These are phyloP conservation scores for Anastrepha ludens DNA, from an alignment of 1,140 invertebrate species.

Conservation along the genomic window DNA sequence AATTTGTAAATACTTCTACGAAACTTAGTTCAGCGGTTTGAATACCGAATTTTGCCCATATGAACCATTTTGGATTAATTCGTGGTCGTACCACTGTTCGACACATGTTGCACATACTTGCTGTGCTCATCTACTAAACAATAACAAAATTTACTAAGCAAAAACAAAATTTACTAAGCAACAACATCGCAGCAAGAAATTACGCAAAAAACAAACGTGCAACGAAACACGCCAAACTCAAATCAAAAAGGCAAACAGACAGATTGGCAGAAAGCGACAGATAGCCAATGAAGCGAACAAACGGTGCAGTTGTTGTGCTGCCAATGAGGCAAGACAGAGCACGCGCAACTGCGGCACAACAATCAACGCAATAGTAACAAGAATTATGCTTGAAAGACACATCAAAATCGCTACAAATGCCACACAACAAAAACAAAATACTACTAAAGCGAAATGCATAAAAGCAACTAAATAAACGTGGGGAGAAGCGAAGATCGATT, in stretches of 20 bases:
- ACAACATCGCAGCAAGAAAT: background rate
- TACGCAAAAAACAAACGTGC: background rate
- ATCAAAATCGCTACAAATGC: slow-evolving; percentile 46
- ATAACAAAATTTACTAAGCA: background rate
- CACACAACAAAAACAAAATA: background rate
- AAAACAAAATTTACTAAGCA: background rate
- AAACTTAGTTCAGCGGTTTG: too few species aligned
- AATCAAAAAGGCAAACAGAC: slow-evolving; percentile 49
- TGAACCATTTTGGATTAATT: too few species aligned
- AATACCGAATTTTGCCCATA: too few species aligned
- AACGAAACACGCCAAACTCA: slow-evolving; percentile 13
- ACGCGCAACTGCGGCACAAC: background rate
- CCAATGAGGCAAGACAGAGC: background rate
- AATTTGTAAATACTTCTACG: too few species aligned
- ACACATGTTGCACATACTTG: background rate
- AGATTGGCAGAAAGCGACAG: slow-evolving; percentile 36
- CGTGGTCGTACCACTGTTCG: background rate
- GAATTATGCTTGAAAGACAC: background rate
- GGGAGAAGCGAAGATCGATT: background rate
- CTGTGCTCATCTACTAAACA: background rate
- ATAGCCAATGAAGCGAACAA: slow-evolving; percentile 40
- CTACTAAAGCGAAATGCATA: background rate
- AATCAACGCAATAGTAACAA: background rate
- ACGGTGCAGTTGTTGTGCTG: background rate
- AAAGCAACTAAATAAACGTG: too few species aligned